A percentile compares a stretch with the other conserved stretches of the same genome.
Conservation (phyloP, 2,888 invertebrate genomes). For the Epistrophella euchroma region DNA sequence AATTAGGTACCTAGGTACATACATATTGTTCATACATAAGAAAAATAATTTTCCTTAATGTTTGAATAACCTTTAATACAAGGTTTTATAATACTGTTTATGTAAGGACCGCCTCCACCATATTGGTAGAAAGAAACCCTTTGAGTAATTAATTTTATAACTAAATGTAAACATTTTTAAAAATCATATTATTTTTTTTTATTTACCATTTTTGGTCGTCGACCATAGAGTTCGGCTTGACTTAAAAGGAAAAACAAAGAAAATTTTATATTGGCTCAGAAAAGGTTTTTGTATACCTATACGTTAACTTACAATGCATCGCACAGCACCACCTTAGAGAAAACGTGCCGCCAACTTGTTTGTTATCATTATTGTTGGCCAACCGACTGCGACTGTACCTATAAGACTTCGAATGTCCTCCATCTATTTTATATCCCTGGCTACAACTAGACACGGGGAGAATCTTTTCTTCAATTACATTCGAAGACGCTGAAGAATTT, state of each 20-base stretch:
- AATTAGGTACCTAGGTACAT: too few relatives aligned
- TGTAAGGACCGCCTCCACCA: not conserved
- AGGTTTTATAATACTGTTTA: too few relatives aligned
- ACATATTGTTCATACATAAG: too few relatives aligned
- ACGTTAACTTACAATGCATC: conserved; percentile 36
- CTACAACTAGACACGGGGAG: conserved; percentile 12
- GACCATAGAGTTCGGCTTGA: not conserved
- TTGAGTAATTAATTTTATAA: conserved; percentile 13
- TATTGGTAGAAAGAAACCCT: not conserved
- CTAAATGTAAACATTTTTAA: not conserved
- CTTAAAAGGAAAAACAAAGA: conserved; percentile 16
- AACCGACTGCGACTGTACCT: not conserved
- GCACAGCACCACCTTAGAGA: conserved; percentile 47
- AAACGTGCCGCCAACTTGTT: conserved; percentile 69
- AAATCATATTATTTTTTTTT: conserved; percentile 4
- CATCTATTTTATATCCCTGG: conserved; percentile 22
- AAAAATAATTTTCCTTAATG: too few relatives aligned
- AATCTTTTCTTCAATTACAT: conserved; percentile 65
- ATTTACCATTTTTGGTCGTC: conserved; percentile 9
- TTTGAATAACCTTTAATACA: too few relatives aligned
- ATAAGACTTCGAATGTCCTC: conserved; percentile 8
- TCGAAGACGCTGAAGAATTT: conserved; percentile 56
- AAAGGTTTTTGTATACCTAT: not conserved
- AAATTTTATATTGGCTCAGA: conserved; percentile 2
- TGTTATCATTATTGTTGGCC: conserved; percentile 64